Base-by-base conservation (phyloP, 2,888 invertebrate genomes). In the Hymenopus coronatus region DNA sequence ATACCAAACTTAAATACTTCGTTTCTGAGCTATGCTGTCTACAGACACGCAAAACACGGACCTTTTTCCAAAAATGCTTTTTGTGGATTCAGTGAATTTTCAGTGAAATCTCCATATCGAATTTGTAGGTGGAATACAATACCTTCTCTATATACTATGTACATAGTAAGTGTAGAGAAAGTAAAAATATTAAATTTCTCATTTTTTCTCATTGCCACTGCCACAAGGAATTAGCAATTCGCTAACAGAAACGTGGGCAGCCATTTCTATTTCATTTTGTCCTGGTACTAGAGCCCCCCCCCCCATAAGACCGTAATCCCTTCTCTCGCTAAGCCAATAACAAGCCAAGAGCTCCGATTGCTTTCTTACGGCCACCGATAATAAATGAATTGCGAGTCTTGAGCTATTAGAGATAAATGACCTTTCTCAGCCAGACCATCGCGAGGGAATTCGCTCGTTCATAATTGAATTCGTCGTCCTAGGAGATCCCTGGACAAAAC, bases 401-500 rank as follows among this genome's bases (percentile, higher is more conserved):
- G 33, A 82, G 88, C 88, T 88, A 88, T 88, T 88, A 86, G 89
- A 89, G 90, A 90, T 88, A 89, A 88, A 90, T 86, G 89, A 89
- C 89, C 89, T 84, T 54, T 88, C 89, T n/a, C 40, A 85, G 83
- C 27, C 89, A 88, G 89, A 88, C 83, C 85, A 87, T 87, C 87
- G 82, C 87, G n/a, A 85, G 89, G 89, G 87, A 83, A 83, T 88
- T 84, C 81, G 87, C 83, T 30, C 89, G 90, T 90, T 89, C 85
- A 90, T 90, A 90, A 90, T 90, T 90, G 90, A 90, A 87, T 88
- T 88, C 86, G 88, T 86, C 89, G 85, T 89, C 88, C 82, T 85
- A 82, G 87, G 81, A 81, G 27, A 70, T 70, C 87, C 88, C 89
- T 30, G 28, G 88, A 83, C 84, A 83, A 88, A 89, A 89, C 90